Conservation (phyloP, 2,888 invertebrate species). For the Malthinus seriepunctatus region DNA sequence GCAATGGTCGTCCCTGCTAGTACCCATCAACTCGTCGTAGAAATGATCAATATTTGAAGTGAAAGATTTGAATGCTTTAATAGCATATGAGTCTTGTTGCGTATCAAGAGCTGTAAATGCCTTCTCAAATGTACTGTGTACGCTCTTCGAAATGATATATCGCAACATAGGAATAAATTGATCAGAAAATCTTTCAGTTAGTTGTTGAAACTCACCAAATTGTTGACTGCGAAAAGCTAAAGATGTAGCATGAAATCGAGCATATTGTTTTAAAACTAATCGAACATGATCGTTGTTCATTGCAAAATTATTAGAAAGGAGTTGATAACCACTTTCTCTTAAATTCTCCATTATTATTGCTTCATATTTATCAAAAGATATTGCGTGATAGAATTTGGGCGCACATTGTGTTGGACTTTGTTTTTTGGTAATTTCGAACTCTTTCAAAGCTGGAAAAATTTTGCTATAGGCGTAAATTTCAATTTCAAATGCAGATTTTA, state of each 20-base stretch:
- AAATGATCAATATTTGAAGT: constrained; percentile 2
- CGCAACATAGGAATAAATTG: no score
- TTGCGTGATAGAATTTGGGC: constrained; percentile 25
- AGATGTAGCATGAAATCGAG: constrained; percentile 43
- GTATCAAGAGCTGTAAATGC: no score
- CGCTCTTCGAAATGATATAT: neutral
- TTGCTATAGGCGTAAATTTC: constrained; percentile 33
- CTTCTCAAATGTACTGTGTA: neutral
- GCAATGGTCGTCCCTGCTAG: constrained; percentile 11
- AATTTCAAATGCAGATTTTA: constrained; percentile 23
- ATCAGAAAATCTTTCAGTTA: neutral
- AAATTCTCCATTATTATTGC: constrained; percentile 41
- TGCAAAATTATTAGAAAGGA: constrained; percentile 39
- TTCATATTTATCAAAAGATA: constrained; percentile 28
- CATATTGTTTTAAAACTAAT: constrained; percentile 42
- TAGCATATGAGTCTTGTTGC: neutral
- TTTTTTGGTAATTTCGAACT: constrained; percentile 25
- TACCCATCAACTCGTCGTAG: neutral
- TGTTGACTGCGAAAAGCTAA: constrained; percentile 40
- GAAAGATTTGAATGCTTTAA: constrained; percentile 6
- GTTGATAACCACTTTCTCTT: constrained; percentile 33
- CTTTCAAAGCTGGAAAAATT: constrained; percentile 25
- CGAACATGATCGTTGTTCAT: constrained; percentile 41
- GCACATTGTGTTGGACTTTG: constrained; percentile 15
- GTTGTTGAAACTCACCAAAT: constrained; percentile 22